Evolutionary conservation across 1,140 invertebrate genomes (phyloP).

Genomic region (Diprion similis): DNA sequence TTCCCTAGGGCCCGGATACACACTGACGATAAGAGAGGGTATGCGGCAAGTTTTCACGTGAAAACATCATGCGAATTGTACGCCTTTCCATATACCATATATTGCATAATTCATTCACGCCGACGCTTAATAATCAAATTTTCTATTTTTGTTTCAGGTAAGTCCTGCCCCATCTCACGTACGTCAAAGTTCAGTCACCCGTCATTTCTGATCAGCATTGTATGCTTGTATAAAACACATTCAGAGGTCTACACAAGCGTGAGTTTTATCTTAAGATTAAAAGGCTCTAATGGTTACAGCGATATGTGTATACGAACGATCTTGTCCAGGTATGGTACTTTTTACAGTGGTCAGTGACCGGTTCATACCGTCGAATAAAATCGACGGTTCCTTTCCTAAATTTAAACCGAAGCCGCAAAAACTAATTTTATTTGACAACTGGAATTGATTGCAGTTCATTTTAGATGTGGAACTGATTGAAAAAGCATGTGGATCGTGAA

Average conservation of each 20-base stretch:
- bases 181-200: neutral
- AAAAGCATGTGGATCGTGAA: too few relatives aligned
- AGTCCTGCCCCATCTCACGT: neutral
- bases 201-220: neutral
- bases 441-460: too few relatives aligned
- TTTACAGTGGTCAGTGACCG: neutral
- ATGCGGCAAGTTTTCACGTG: too few relatives aligned
- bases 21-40: too few relatives aligned
- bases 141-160: neutral
- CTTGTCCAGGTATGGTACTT: neutral
- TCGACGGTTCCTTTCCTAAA: neutral
- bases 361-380: neutral
- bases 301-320: too few relatives aligned
- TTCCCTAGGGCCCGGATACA: too few relatives aligned
- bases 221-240: neutral
- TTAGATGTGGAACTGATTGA: too few relatives aligned
- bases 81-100: too few relatives aligned
- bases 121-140: neutral
- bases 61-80: too few relatives aligned
- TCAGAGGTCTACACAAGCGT: neutral
- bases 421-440: too few relatives aligned
- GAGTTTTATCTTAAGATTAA: slow-evolving; percentile 1
- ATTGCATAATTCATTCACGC: too few relatives aligned
- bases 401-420: neutral
- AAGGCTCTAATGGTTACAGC: neutral